Conservation (phyloP, 2,113 vertebrate genomes). For the Eonycteris spelaea region DNA sequence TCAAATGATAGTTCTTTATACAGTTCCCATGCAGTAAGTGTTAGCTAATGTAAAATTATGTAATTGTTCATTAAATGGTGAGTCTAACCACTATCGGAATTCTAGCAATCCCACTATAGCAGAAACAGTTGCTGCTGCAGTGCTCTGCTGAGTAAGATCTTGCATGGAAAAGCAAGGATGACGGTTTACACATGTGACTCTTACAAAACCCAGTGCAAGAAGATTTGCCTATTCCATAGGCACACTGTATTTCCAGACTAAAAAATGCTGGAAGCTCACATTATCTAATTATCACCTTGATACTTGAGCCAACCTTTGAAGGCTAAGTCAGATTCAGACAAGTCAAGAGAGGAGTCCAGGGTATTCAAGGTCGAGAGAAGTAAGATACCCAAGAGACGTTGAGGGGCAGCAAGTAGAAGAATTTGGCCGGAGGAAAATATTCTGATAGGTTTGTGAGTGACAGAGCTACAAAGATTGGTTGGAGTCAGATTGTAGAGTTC, state of each 20-base stretch:
- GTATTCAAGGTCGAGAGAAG: not conserved
- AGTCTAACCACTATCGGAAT: not conserved
- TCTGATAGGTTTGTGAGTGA: not conserved
- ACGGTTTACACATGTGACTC: not conserved
- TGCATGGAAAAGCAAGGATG: not conserved
- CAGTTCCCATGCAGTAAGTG: not conserved
- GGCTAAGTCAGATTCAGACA: not conserved
- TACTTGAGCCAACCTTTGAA: not conserved
- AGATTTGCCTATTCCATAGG: not conserved
- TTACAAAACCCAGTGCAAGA: not conserved
- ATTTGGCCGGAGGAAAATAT: not conserved
- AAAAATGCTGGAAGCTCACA: not conserved
- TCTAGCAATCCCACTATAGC: not conserved
- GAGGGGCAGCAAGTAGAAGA: not conserved
- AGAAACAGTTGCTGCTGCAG: too few relatives aligned
- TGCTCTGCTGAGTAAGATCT: not conserved
- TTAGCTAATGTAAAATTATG: not conserved
- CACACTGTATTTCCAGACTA: not conserved
- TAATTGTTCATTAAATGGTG: not conserved
- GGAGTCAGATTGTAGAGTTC: not conserved
- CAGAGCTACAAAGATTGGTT: not conserved
- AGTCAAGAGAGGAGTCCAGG: not conserved
- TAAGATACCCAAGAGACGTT: not conserved
- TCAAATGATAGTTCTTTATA: constrained; percentile 25
- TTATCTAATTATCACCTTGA: not conserved